A percentile compares a stretch with the other conserved stretches of the same genome.
Conservation (phyloP, 2,888 invertebrate genomes). For the Acleris emargana region DNA sequence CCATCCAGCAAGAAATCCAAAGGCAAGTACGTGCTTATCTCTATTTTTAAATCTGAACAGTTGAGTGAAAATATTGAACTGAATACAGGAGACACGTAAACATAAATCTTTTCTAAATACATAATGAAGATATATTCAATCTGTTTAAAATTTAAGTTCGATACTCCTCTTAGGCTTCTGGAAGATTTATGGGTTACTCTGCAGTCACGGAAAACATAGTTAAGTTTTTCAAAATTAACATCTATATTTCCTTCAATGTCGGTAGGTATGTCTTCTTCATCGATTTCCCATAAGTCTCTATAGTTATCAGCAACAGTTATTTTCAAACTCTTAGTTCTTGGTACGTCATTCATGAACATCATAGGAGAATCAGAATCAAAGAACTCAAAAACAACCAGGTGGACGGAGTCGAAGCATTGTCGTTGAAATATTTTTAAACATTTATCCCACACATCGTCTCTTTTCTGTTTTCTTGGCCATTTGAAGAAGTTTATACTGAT, state of each 20-base stretch:
- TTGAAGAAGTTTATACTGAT: conserved; percentile 54
- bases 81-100: conserved; percentile 53
- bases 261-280: conserved; percentile 36
- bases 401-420: conserved; percentile 46
- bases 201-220: conserved; percentile 49
- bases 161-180: conserved; percentile 46
- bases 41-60: conserved; percentile 48
- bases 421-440: conserved; percentile 45
- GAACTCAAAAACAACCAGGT: conserved; percentile 53
- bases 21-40: conserved; percentile 45
- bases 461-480: conserved; percentile 41
- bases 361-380: conserved; percentile 47
- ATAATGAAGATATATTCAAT: conserved; percentile 56
- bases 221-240: conserved; percentile 42
- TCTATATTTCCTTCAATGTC: conserved; percentile 34
- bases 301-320: conserved; percentile 53
- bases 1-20: conserved; percentile 51
- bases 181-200: conserved; percentile 49
- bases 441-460: conserved; percentile 41
- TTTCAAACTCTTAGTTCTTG: conserved; percentile 45
- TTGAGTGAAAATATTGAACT: conserved; percentile 42
- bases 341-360: conserved; percentile 47
- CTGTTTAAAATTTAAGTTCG: conserved; percentile 47
- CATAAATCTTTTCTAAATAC: conserved; percentile 51
- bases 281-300: conserved; percentile 44